Conservation (phyloP, 2,888 invertebrate species). For the Noctua janthina region DNA sequence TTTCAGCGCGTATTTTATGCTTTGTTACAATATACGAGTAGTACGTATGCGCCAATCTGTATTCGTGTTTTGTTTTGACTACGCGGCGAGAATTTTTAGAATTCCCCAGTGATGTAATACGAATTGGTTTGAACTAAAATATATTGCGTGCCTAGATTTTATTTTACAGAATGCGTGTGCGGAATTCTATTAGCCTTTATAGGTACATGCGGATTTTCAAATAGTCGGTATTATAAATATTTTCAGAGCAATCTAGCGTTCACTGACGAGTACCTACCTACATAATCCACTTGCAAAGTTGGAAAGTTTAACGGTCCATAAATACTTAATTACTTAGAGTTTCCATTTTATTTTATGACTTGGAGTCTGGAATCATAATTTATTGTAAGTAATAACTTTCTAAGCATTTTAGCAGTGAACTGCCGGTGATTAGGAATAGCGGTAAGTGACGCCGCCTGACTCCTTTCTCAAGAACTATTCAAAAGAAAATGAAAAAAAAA, state of each 20-base stretch:
- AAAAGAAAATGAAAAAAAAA: neutral
- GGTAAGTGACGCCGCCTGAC: neutral
- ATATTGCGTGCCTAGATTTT: constrained; percentile 51
- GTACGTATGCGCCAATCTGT: constrained; percentile 55
- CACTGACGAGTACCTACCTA: neutral
- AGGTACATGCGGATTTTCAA: constrained; percentile 19
- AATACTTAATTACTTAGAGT: constrained; percentile 17
- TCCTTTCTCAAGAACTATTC: neutral
- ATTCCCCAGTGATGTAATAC: constrained; percentile 49
- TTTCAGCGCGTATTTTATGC: constrained; percentile 78
- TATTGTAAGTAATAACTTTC: constrained; percentile 8
- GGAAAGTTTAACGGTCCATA: constrained; percentile 8
- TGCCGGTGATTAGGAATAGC: neutral
- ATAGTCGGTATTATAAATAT: constrained; percentile 39
- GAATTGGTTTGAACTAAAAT: constrained; percentile 55
- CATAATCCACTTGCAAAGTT: neutral
- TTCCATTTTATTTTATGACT: constrained; percentile 14
- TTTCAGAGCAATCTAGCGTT: neutral
- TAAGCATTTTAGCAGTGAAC: neutral
- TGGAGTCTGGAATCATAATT: neutral
- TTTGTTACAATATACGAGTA: constrained; percentile 71
- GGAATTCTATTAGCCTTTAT: constrained; percentile 45
- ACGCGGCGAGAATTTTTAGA: constrained; percentile 61
- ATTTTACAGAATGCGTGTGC: constrained; percentile 49
- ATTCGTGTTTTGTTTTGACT: constrained; percentile 64